Evolutionary conservation across 2,113 vertebrate species (phyloP), one percentile per base, ranked within the genome.

Genomic region (Micronycteris hirsuta): DNA sequence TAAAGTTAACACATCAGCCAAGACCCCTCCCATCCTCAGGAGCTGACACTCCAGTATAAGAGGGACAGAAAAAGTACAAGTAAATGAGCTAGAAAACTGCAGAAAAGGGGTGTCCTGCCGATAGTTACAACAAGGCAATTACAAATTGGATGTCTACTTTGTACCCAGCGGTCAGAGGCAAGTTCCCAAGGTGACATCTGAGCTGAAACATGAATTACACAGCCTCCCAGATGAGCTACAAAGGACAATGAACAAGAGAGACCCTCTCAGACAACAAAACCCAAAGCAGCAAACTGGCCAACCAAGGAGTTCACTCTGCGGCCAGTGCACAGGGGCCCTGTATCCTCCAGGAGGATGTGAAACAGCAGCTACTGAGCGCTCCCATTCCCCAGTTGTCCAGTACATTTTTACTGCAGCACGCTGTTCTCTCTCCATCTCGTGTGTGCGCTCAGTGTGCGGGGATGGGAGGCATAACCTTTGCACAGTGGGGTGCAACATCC

Each of bases 301-400:
- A 13, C 38, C 19, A 0, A 2, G 24, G 74, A 12, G 22, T 2
- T 54, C 14, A 8, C 24, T 8, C 67, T 2, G 11, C 2, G 1
- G n/a, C 73, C 19, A 1, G 28, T 4, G 19, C 0, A 0, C n/a
- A 5, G 56, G 45, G n/a, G 41, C 12, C 70, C 61, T 7, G 47
- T 36, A 8, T 3, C 38, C 16, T 31, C 33, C 56, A 68, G 43
- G n/a, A n/a, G 43, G 56, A 36, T 3, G 20, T 24, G 31, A 52
- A 36, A 8, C 36, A 0, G 20, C 2, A 49, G 52, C 83, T 36
- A 19, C 20, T 3, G 38, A 33, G 31, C 22, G 5, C 4, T 24
- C 43, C 73, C 58, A 15, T 3, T 49, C 38, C 68, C 15, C 4
- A 16, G 26, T 19, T 28, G 43, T 10, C 65, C 36, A 19, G 0